Evolutionary conservation across 2,113 vertebrate genomes (phyloP).

Genomic region (Crypturellus undulatus): DNA sequence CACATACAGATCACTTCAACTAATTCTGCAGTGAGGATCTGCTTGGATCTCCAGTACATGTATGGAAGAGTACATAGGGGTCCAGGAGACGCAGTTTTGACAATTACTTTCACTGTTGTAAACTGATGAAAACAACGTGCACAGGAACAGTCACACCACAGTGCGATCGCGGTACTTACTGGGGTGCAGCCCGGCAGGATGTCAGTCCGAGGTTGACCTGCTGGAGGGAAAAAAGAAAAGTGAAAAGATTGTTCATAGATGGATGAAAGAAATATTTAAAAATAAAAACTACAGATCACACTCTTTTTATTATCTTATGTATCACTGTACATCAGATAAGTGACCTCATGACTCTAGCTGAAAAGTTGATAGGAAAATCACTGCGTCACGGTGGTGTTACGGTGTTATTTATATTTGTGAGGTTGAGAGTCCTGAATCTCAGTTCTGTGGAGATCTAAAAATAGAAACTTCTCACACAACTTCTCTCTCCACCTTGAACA

Average conservation of each 20-base stretch:
- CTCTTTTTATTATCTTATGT: neutral
- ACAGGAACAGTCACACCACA: neutral
- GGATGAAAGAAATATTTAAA: neutral
- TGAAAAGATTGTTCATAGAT: neutral
- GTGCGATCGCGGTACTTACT: slow-evolving; percentile 26
- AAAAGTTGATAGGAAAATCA: neutral
- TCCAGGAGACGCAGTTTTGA: neutral
- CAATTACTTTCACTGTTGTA: neutral
- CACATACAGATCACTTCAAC: neutral
- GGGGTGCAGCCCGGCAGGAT: neutral
- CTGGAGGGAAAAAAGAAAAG: neutral
- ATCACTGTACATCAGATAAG: neutral
- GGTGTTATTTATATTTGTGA: neutral
- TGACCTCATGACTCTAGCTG: neutral
- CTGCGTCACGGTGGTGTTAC: neutral
- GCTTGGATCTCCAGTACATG: neutral
- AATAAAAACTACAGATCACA: neutral
- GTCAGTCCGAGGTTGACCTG: neutral
- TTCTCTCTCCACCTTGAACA: neutral
- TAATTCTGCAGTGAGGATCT: neutral
- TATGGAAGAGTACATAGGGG: neutral
- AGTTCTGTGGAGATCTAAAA: neutral
- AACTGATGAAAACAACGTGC: neutral
- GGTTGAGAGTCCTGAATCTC: neutral
- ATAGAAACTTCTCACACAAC: neutral